Evolutionary conservation across 1,140 invertebrate species (phyloP), one percentile per base, ranked within the genome.

Genomic region (Aphaenogaster floridana): DNA sequence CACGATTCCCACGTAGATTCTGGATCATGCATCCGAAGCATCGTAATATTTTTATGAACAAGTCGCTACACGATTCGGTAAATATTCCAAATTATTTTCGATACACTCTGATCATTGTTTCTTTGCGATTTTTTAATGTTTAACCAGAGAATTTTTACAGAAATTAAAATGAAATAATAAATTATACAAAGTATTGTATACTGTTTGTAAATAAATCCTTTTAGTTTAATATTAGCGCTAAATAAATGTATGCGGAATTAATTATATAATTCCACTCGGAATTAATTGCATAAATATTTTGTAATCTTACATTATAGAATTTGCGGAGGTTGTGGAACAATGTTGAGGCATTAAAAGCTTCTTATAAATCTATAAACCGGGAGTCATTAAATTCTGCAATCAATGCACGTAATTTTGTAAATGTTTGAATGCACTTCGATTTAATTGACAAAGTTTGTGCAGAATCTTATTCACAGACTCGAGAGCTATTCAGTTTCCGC

Each of bases 371-470:
- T 45, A 57, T 71, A 68, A 71, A 52, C 48, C 21, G 50, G 36
- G 11, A 39, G 50, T 81, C 66, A 81, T 81, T 81, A 81, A 52
- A 71, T 57, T 42, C 21, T 15, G 39, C 64, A 71, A 81, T 71
- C 76, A 68, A 48, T 86, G 52, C 85, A 50, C 64, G 64, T 69
- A 80, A 68, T 86, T 86, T 77, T 80, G 76, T 80, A 86, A 85
- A 86, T 80, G 85, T 81, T 72, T 85, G 81, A 85, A 85, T 85
- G 86, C 76, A 72, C 78, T 83, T 69, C 28, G 78, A 87, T 79
- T 71, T 87, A 87, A 87, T 87, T 87, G 78, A 87, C 86, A 74
- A 87, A 87, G 86, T 83, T 87, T 63, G 68, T 57, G 86, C 79
- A 52, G 64, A 72, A 80, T 83, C 86, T 87, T 87, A 81, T 86